Conservation (phyloP, 1,140 invertebrate species). For the Drosophila punjabiensis region DNA sequence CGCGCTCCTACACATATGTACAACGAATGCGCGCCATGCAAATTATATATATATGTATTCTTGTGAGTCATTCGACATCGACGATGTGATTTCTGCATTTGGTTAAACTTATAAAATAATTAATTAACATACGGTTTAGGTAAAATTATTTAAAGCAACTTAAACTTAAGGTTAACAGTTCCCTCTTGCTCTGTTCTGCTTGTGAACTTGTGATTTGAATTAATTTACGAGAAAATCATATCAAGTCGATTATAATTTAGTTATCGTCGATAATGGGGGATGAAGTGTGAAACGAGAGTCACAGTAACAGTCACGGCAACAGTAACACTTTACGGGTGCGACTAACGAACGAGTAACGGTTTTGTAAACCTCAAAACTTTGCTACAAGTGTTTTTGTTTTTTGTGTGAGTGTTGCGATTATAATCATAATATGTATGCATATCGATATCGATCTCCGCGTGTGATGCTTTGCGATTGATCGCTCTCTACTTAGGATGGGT, state of each 20-base stretch:
- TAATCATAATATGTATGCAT: constrained; percentile 30
- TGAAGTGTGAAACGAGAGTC: constrained; percentile 51
- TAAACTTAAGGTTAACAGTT: constrained; percentile 50
- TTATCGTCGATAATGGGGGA: constrained; percentile 31
- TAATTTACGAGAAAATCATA: constrained; percentile 35
- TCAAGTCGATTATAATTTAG: constrained; percentile 39
- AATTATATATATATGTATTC: constrained; percentile 7
- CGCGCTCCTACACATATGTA: constrained; percentile 46
- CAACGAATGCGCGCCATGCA: constrained; percentile 45
- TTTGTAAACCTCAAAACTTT: constrained; percentile 57
- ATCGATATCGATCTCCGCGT: constrained; percentile 40
- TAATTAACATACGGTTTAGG: constrained; percentile 52
- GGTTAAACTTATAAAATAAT: constrained; percentile 46
- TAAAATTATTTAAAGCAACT: constrained; percentile 57
- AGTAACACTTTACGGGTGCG: constrained; percentile 48
- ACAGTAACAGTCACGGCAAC: constrained; percentile 45
- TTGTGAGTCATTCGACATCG: constrained; percentile 35
- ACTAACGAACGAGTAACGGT: constrained; percentile 54
- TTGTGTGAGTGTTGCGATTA: constrained; percentile 29
- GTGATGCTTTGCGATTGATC: constrained; percentile 51
- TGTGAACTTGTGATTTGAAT: constrained; percentile 10
- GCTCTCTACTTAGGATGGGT: constrained; percentile 42
- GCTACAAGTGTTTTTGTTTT: constrained; percentile 26
- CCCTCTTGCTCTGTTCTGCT: constrained; percentile 11
- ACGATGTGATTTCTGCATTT: constrained; percentile 30